phyloP scores from a whole-genome alignment of 2,888 invertebrate species.

The Nephrotoma guestfalica region DNA sequence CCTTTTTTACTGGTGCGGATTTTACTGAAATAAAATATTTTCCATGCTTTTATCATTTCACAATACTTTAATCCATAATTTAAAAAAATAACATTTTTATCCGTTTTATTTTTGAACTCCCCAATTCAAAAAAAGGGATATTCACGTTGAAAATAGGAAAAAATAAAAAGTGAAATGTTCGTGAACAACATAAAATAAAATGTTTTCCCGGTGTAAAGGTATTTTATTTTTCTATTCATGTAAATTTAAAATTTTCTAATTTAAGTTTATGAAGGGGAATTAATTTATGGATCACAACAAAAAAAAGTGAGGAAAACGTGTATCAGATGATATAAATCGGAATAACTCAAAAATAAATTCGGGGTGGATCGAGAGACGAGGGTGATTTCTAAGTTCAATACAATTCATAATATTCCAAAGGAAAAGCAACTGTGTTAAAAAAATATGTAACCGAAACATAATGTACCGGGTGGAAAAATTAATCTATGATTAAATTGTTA shows the following conservation, averaged over 20 bases:
- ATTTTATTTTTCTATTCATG: background rate
- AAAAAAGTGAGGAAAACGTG: background rate
- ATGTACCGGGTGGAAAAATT: background rate
- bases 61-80: background rate
- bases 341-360: background rate
- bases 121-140: background rate
- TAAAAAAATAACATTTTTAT: background rate
- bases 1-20: background rate
- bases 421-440: background rate
- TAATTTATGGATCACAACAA: background rate
- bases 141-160: background rate
- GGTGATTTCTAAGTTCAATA: background rate
- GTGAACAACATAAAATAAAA: background rate
- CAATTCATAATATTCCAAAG: background rate
- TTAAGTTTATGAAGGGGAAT: background rate
- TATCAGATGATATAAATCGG: background rate
- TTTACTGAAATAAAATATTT: background rate
- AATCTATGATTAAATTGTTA: background rate
- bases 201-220: background rate
- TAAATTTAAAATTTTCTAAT: background rate
- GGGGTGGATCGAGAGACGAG: background rate
- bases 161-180: background rate
- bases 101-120: background rate
- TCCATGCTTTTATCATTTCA: background rate
- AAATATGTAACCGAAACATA: background rate